These are phyloP conservation scores for Mizuhopecten yessoensis DNA, from an alignment of 1,140 invertebrate species.

Conservation along the genomic window DNA sequence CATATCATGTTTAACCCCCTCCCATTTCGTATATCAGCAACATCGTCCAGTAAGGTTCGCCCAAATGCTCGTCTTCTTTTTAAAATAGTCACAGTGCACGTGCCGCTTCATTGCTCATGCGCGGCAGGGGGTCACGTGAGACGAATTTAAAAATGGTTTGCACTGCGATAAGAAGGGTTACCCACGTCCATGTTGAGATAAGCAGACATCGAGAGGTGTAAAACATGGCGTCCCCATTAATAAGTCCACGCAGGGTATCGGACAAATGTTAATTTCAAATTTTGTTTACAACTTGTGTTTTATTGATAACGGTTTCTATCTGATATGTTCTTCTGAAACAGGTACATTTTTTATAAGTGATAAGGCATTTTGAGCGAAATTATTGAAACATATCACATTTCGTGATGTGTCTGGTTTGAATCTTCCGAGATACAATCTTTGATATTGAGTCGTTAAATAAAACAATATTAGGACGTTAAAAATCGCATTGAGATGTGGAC, in stretches of 20 bases:
- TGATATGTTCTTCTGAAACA: background rate
- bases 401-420: background rate
- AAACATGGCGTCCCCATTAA: background rate
- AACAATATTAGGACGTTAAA: background rate
- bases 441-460: background rate
- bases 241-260: background rate
- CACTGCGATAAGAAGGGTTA: background rate
- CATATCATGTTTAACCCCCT: background rate
- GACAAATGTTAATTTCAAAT: background rate
- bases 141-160: constrained; percentile 8
- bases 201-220: background rate
- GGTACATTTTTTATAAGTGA: background rate
- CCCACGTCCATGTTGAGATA: background rate
- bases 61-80: constrained; percentile 2
- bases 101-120: constrained; percentile 8
- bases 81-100: constrained; percentile 4
- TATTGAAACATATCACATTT: background rate
- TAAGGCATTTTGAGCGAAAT: background rate
- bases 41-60: background rate
- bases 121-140: constrained; percentile 16
- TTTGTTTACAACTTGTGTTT: background rate
- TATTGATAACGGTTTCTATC: constrained; percentile 11
- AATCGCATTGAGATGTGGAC: too few relatives aligned
- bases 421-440: background rate
- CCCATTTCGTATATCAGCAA: background rate